Evolutionary conservation across 2,888 invertebrate species (phyloP), one percentile per base, ranked within the genome.

Genomic region (Metallyticus violacea): DNA sequence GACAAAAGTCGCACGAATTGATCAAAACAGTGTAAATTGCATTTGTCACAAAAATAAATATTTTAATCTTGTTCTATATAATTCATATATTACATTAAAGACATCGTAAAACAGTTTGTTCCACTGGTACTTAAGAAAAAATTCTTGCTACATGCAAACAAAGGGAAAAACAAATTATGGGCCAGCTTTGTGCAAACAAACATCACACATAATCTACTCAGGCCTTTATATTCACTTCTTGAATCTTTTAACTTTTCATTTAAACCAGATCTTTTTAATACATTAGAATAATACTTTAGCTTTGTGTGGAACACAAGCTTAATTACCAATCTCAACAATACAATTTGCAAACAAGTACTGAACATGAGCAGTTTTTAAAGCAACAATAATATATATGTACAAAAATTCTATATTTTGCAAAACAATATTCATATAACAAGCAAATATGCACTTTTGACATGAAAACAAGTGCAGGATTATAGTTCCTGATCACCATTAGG

Each of bases 41-140:
- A 77, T 83, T 77, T 83, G 77, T 83, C 83, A 83, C 83, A 83
- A 83, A 83, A 83, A 83, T 83, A 83, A 77, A 83, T 83, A 83
- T 7, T 62, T 82, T 77, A n/a, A 26, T 27, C 29, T 28, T 29
- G 30, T 30, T 81, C 27, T 62, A 62, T 62, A 62, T 22, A 62
- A 62, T 62, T 62, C 40, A 62, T 62, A 62, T 62, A 62, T 62
- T 62, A 62, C 40, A 62, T 40, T 40, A 40, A 40, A 40, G 7
- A 40, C 22, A 62, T n/a, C n/a, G n/a, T 62, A 62, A 62, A 62
- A 62, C 9, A 62, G 9, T 7, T 79, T 79, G 15, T 27, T 27
- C 15, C 28, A 28, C 29, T 6, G 28, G 28, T 15, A 30, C 25
- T 83, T 26, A 83, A 76, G 76, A 76, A 76, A 83, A 40, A 26